phyloP scores from a whole-genome alignment of 2,797 vertebrate genomes.

The Esox masquinongy region DNA sequence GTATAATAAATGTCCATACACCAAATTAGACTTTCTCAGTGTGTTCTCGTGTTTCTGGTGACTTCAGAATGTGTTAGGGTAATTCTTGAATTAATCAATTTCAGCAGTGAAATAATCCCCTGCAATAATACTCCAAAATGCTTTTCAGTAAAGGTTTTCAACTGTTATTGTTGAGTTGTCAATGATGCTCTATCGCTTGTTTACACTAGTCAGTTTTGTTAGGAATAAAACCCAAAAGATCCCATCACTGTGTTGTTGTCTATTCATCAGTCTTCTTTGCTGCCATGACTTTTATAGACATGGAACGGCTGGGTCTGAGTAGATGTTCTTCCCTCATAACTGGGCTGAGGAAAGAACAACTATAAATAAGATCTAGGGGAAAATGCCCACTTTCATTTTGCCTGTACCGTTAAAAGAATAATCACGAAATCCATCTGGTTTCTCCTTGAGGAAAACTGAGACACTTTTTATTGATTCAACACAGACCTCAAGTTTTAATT shows the following conservation, averaged over 20 bases:
- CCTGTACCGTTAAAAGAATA: constrained; percentile 5
- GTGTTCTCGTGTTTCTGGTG: neutral
- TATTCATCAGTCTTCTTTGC: constrained; percentile 13
- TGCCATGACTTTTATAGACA: neutral
- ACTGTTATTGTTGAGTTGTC: neutral
- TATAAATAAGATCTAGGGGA: neutral
- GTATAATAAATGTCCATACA: neutral
- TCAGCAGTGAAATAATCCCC: neutral
- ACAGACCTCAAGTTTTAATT: neutral
- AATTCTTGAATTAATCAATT: neutral
- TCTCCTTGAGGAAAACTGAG: neutral
- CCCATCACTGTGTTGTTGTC: constrained; percentile 10
- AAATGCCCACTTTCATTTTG: neutral
- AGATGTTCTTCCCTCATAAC: constrained; percentile 23
- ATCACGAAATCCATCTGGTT: constrained; percentile 29
- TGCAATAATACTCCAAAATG: neutral
- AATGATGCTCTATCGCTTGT: constrained; percentile 1
- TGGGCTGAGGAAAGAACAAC: neutral
- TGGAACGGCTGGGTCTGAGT: constrained; percentile 18
- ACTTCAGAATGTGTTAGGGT: neutral
- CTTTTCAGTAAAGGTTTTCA: neutral
- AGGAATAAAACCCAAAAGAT: constrained; percentile 19
- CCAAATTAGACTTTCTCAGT: neutral
- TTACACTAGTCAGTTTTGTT: constrained; percentile 3
- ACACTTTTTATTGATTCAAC: neutral